Evolutionary conservation across 1,140 invertebrate genomes (phyloP).

Genomic region (Brachionus asplanchnoidis): DNA sequence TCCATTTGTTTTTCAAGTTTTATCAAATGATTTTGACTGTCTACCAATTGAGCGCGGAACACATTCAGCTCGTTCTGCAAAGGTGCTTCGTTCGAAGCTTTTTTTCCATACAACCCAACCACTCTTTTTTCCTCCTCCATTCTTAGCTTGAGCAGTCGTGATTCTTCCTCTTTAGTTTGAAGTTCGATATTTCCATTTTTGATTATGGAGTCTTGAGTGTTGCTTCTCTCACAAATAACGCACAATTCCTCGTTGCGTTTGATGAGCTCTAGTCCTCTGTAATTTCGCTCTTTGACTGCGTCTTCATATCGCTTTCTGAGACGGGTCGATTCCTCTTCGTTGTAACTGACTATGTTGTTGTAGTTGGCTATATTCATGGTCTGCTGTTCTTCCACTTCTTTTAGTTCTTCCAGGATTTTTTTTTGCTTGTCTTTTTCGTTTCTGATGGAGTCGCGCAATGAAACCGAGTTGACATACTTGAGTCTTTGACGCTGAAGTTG

Average conservation of each 20-base stretch:
- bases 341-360: conserved; percentile 51
- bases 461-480: conserved; percentile 53
- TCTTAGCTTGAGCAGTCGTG: conserved; percentile 53
- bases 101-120: conserved; percentile 48
- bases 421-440: conserved; percentile 56
- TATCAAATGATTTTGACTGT: conserved; percentile 55
- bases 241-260: conserved; percentile 57
- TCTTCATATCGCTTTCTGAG: conserved; percentile 54
- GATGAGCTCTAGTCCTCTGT: conserved; percentile 55
- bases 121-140: conserved; percentile 49
- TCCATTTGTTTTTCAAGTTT: conserved; percentile 54
- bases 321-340: conserved; percentile 55
- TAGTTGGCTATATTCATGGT: conserved; percentile 56
- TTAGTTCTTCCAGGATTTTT: conserved; percentile 51
- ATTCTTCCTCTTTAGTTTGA: conserved; percentile 52
- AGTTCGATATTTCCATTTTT: conserved; percentile 55
- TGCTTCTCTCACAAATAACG: conserved; percentile 44
- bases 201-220: conserved; percentile 52
- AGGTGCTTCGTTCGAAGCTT: conserved; percentile 49
- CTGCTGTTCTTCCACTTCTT: conserved; percentile 54
- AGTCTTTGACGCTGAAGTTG: conserved; percentile 54
- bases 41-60: conserved; percentile 53
- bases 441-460: conserved; percentile 52
- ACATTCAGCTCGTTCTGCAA: conserved; percentile 52
- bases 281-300: conserved; percentile 53